Base-by-base conservation (phyloP, 2,797 vertebrate species). In the Apodemus agrarius region DNA sequence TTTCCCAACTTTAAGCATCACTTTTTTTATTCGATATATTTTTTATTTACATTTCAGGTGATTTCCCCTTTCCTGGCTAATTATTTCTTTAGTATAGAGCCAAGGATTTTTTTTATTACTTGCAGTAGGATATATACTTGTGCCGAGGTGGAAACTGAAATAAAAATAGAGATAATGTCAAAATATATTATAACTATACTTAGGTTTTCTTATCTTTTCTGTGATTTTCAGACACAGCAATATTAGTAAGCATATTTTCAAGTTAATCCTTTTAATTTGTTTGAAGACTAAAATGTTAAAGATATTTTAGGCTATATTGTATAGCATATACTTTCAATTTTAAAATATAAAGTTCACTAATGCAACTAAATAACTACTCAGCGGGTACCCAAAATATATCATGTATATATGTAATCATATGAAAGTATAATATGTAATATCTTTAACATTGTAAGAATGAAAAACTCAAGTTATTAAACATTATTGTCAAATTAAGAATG, bases 351-450 rank as follows among this genome's bases (percentile, higher is more conserved):
- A 22, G 34, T 82, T 14, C 54, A 59, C 1, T 16, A 82, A 40
- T 76, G 13, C 24, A 76, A 2, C 6, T 49, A 65, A 65, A 14
- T 49, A 46, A 12, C 11, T 34, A 65, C 8, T 3, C 29, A 85
- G 40, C 29, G 13, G 40, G 2, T 46, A 21, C 9, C 2, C 8
- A 7, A 6, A 6, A 1, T 10, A 46, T 0, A 11, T 21, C 61
- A 19, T 9, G 8, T 31, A 24, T 8, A 12, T 43, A 9, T 63
- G 5, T 63, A 9, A 74, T 11, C 10, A 40, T 61, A 82, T 16
- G n/a, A 59, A 83, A 19, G 9, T 31, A 65, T 34, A 31, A 67
- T 67, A 85, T 46, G 17, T 9, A 69, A 13, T n/a, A 22, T 1
- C n/a, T n/a, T 69, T 49, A 49, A 85, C 16, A n/a, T 24, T n/a